A percentile compares a stretch with the other conserved stretches of the same genome.
These are phyloP conservation scores for Rhagonycha lutea DNA, from an alignment of 2,888 invertebrate species.

Conservation along the genomic window DNA sequence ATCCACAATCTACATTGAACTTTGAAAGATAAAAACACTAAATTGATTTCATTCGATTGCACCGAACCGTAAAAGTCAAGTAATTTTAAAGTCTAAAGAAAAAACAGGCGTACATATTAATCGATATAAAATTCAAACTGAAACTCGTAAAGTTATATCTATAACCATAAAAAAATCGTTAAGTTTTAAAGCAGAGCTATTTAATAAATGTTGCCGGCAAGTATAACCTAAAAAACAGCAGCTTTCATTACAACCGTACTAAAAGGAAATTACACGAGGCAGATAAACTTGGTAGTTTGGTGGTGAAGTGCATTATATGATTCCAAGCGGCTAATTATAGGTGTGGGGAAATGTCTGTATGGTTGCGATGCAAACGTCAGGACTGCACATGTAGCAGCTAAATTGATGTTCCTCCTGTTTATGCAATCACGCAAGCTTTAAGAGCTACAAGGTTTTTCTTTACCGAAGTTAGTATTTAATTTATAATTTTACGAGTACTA, in stretches of 20 bases:
- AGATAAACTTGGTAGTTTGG: slow-evolving; percentile 17
- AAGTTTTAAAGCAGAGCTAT: slow-evolving; percentile 8
- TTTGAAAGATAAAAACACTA: background rate
- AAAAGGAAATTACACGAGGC: slow-evolving; percentile 22
- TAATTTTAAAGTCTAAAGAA: background rate
- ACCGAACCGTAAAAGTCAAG: background rate
- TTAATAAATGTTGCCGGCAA: slow-evolving; percentile 12
- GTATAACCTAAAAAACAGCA: slow-evolving; percentile 5
- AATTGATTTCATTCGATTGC: background rate
- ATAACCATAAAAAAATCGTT: background rate
- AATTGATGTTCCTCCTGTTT: slow-evolving; percentile 14
- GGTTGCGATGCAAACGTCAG: slow-evolving; percentile 11
- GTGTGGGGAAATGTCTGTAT: slow-evolving; percentile 12
- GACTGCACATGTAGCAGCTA: slow-evolving; percentile 11
- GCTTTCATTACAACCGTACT: slow-evolving; percentile 16
- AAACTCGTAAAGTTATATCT: slow-evolving; percentile 3
- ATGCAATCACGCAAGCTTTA: slow-evolving; percentile 16
- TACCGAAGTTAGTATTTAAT: background rate
- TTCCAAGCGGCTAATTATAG: slow-evolving; percentile 18
- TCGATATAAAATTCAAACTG: slow-evolving; percentile 1
- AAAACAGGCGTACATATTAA: background rate
- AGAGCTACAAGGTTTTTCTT: background rate
- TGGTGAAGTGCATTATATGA: slow-evolving; percentile 19
- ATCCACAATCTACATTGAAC: background rate
- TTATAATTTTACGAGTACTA: background rate